Percentiles rank a stretch among this genome's conserved stretches.
phyloP scores from a whole-genome alignment of 1,140 invertebrate genomes.

The Trachelipus rathkii region DNA sequence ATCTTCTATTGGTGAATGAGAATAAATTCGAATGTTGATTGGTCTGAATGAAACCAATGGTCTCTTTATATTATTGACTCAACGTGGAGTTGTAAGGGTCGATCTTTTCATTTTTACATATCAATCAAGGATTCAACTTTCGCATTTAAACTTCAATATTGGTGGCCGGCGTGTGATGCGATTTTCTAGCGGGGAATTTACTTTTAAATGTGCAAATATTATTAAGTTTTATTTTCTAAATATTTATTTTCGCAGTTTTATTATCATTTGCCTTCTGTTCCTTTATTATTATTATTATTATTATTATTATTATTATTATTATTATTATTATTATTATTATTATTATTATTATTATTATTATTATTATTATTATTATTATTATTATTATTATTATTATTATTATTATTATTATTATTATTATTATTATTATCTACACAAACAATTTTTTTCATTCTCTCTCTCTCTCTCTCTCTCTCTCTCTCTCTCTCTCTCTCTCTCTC shows the following conservation, averaged over 20 bases:
- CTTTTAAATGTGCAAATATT: not conserved
- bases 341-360: no score
- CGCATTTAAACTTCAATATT: constrained; percentile 3
- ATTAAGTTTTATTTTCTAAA: not conserved
- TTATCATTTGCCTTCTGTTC: not conserved
- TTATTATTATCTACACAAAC: no score
- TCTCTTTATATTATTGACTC: not conserved
- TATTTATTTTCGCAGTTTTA: not conserved
- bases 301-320: no score
- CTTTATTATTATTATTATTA: not conserved
- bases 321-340: no score
- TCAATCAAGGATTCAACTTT: constrained; percentile 1
- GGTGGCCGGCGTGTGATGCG: not conserved
- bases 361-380: no score
- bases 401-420: no score
- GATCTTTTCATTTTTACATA: constrained; percentile 5
- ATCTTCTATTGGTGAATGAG: no score
- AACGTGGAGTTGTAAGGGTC: not conserved
- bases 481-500: not conserved
- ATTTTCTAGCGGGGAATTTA: constrained; percentile 1
- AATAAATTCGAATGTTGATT: no score
- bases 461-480: not conserved
- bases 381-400: no score
- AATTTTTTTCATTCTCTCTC: not conserved
- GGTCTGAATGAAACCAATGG: no score